Base-by-base conservation (phyloP, 2,113 vertebrate species). In the Sturnus vulgaris region DNA sequence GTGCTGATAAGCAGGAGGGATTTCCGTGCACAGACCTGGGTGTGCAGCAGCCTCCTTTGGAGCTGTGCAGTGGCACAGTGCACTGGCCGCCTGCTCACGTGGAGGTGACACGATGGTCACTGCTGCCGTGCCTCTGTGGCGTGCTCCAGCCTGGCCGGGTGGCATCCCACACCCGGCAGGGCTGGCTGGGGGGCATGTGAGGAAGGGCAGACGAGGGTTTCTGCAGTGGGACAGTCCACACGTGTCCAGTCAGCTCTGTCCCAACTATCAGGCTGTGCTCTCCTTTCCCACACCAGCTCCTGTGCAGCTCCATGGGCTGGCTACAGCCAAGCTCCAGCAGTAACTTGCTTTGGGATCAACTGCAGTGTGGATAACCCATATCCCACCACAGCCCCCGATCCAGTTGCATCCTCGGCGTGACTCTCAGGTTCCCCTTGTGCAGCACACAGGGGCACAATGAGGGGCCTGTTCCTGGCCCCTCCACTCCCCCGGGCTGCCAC, bases 71-170 rank as follows among this genome's bases (percentile, higher is more conserved):
- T 7, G 40, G 46, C 63, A 2, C 8, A 0, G 11, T 40, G 39
- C 39, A 40, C 60, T 20, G 77, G 86, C 77, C 28, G 37, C 69
- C 1, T 1, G 7, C 55, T 70, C 42, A 24, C 3, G 1, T 7
- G 52, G 52, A 1, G 0, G 40, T 18, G 90, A 18, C 15, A 5
- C 8, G 2, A 12, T 28, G 30, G 0, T 7, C 2, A 1, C 65
- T 15, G 44, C 71, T 24, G 49, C 82, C 2, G 0, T 20, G 70
- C 49, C 53, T 21, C 42, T 33, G n/a, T 33, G 31, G 2, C 1
- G 0, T 8, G 37, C 72, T 53, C 2, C 0, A 40, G 80, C 2
- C 0, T 2, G 35, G 59, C 52, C 1, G 0, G 13, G 30, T 2
- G 2, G 11, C 7, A 4, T 33, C 55, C 40, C 28, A 2, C 2